Conservation (phyloP, 2,888 invertebrate genomes). For the Synanthedon myopaeformis region DNA sequence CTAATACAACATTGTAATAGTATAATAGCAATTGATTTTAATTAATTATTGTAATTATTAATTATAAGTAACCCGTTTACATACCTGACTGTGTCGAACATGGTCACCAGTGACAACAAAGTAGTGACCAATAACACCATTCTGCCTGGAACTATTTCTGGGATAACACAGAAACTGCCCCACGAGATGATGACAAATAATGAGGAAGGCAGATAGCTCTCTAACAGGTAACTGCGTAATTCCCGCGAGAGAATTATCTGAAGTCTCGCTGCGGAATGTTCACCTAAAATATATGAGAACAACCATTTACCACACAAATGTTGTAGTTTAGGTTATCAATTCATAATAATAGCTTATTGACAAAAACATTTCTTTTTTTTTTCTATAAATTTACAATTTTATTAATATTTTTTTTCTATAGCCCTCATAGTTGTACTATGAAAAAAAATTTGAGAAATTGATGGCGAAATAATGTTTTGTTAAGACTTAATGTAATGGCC, state of each 20-base stretch:
- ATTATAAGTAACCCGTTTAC: not conserved
- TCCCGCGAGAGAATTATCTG: slow-evolving; percentile 73
- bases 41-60: not conserved
- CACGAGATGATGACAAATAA: slow-evolving; percentile 75
- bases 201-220: slow-evolving; percentile 74
- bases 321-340: too few species aligned
- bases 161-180: slow-evolving; percentile 76
- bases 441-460: too few species aligned
- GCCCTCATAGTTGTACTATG: too few species aligned
- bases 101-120: slow-evolving; percentile 72
- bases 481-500: too few species aligned
- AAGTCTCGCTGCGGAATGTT: slow-evolving; percentile 72
- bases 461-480: too few species aligned
- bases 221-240: slow-evolving; percentile 71
- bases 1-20: not conserved
- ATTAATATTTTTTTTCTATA: too few species aligned
- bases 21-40: not conserved
- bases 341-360: too few species aligned
- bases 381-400: too few species aligned
- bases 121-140: slow-evolving; percentile 76
- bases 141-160: slow-evolving; percentile 74
- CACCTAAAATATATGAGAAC: slow-evolving; percentile 38
- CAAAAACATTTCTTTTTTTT: too few species aligned
- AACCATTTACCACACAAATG: too few species aligned
- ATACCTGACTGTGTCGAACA: slow-evolving; percentile 75